These are phyloP conservation scores for Chrysotoxum bicinctum DNA, from an alignment of 2,888 invertebrate genomes.

Conservation along the genomic window DNA sequence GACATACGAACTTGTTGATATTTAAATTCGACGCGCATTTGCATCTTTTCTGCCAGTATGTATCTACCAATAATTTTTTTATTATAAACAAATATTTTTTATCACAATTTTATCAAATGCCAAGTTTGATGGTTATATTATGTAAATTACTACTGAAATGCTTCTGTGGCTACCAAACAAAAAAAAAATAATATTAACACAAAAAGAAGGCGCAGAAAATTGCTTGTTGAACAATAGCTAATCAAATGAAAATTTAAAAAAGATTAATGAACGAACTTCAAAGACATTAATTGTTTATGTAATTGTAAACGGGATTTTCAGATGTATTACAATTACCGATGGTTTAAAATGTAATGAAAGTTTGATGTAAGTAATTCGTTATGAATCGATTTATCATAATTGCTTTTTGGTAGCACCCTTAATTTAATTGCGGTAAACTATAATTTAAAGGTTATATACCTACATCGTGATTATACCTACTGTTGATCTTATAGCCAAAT, in stretches of 20 bases:
- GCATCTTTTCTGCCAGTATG: not conserved
- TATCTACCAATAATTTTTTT: not conserved
- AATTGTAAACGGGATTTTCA: not conserved
- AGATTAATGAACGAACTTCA: slow-evolving; percentile 1
- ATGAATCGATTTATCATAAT: slow-evolving; percentile 18
- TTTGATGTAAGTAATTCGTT: slow-evolving; percentile 1
- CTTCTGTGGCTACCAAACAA: not conserved
- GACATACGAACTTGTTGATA: not conserved
- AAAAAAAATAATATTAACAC: not conserved
- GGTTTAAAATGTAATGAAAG: slow-evolving; percentile 1
- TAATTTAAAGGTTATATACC: slow-evolving; percentile 17
- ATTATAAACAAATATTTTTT: not conserved
- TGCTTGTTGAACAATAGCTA: slow-evolving; percentile 5
- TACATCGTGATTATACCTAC: not conserved
- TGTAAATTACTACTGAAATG: slow-evolving; percentile 17
- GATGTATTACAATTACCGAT: not conserved
- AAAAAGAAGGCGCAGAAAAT: not conserved
- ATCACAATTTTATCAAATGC: not conserved
- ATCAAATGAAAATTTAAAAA: not conserved
- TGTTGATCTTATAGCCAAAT: not conserved
- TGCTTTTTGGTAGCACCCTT: not conserved
- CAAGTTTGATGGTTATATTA: not conserved
- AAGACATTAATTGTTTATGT: not conserved
- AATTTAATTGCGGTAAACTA: not conserved
- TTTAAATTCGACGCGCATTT: not conserved